These are phyloP conservation scores for Lutjanus erythropterus DNA, from an alignment of 2,113 vertebrate species.

Conservation along the genomic window DNA sequence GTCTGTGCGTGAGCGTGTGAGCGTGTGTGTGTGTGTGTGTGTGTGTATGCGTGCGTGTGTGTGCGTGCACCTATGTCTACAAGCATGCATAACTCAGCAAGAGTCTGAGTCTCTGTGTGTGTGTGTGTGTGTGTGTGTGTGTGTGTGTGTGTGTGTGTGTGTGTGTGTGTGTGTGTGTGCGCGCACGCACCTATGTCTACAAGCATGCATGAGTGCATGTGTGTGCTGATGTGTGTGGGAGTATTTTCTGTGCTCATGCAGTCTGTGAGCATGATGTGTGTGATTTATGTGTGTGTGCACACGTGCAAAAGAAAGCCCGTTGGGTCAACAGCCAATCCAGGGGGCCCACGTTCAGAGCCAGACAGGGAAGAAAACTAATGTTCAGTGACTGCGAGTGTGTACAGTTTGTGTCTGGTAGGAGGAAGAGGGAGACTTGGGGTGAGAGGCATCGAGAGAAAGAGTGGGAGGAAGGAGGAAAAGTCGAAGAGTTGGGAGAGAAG, in stretches of 20 bases:
- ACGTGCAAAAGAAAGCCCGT: constrained; percentile 49
- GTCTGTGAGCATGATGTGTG: constrained; percentile 48
- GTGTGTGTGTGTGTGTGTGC: constrained; percentile 38
- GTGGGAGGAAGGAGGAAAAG: background rate
- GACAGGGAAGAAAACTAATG: constrained; percentile 44
- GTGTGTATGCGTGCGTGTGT: constrained; percentile 12
- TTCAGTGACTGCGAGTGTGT: constrained; percentile 42
- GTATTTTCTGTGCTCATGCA: constrained; percentile 15
- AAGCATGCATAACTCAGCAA: constrained; percentile 47
- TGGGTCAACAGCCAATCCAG: constrained; percentile 44
- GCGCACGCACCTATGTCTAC: constrained; percentile 30
- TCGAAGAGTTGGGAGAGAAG: constrained; percentile 8
- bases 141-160: constrained; percentile 47
- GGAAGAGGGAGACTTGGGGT: background rate
- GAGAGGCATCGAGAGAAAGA: background rate
- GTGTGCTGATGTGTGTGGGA: constrained; percentile 48
- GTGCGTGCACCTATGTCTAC: constrained; percentile 20
- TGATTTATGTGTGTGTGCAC: constrained; percentile 44
- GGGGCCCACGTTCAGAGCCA: constrained; percentile 25
- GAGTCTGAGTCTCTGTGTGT: too few species aligned
- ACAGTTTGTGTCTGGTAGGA: constrained; percentile 43
- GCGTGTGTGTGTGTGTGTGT: constrained; percentile 1
- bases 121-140: constrained; percentile 45
- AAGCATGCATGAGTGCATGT: constrained; percentile 42
- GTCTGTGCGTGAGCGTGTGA: constrained; percentile 6